A percentile compares a stretch with the other conserved stretches of the same genome.
Evolutionary conservation across 2,113 vertebrate species (phyloP).

Genomic region (Colius striatus): DNA sequence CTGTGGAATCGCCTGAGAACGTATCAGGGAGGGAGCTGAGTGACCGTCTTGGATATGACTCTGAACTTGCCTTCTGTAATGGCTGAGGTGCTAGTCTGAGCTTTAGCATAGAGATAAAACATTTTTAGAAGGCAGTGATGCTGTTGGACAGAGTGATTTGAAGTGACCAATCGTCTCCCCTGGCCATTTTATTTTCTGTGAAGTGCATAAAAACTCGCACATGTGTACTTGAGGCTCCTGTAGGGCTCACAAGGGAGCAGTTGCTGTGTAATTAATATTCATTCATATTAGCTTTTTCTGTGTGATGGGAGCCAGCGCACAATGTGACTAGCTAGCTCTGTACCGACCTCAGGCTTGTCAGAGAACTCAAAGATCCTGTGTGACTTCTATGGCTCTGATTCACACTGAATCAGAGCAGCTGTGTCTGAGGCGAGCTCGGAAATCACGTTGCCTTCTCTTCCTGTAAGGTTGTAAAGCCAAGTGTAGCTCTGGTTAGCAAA

Average conservation of each 20-base stretch:
- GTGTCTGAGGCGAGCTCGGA: background rate
- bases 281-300: fast-evolving
- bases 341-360: background rate
- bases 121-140: background rate
- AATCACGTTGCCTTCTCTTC: background rate
- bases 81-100: background rate
- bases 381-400: conserved; percentile 35
- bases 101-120: background rate
- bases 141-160: background rate
- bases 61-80: background rate
- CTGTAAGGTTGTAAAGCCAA: background rate
- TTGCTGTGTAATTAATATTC: background rate
- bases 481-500: background rate
- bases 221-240: fast-evolving
- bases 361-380: background rate
- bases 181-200: background rate
- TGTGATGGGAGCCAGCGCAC: background rate
- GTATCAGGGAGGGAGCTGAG: background rate
- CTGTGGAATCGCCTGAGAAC: background rate
- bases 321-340: fast-evolving
- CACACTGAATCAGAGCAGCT: conserved; percentile 42
- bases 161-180: background rate
- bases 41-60: background rate
- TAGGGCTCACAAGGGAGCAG: background rate
- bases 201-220: fast-evolving